phyloP scores from a whole-genome alignment of 2,797 vertebrate genomes.

The Carcharodon carcharias region DNA sequence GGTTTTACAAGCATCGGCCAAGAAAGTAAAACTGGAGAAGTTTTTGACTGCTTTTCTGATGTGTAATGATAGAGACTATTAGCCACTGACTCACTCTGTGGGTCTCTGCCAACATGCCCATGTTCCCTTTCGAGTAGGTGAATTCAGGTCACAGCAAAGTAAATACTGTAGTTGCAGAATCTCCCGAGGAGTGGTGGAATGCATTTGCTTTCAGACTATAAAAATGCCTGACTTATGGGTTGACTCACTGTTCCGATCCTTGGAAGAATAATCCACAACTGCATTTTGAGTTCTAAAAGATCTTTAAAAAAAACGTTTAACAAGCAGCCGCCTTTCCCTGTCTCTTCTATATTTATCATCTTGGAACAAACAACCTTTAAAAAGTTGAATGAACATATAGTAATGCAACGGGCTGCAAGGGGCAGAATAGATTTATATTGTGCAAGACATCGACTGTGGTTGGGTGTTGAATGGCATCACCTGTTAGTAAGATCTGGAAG shows the following conservation, averaged over 20 bases:
- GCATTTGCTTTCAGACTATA: background rate
- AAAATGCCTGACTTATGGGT: background rate
- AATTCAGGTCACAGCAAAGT: conserved; percentile 22
- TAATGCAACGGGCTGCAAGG: background rate
- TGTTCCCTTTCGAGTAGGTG: conserved; percentile 24
- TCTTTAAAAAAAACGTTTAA: background rate
- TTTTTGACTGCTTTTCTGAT: conserved; percentile 21
- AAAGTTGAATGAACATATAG: background rate
- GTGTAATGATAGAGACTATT: conserved; percentile 19
- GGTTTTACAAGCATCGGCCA: background rate
- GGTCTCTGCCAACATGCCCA: background rate
- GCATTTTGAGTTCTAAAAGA: background rate
- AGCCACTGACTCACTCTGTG: conserved; percentile 18
- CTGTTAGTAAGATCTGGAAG: no score
- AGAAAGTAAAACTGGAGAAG: background rate
- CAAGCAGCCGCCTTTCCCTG: background rate
- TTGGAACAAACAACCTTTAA: background rate
- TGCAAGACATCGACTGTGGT: background rate
- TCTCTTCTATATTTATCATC: background rate
- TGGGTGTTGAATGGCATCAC: background rate
- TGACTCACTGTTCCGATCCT: background rate
- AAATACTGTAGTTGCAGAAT: background rate
- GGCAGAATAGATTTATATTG: background rate
- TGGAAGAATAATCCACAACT: background rate
- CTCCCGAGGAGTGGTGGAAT: background rate